These are phyloP conservation scores for Selenia dentaria DNA, from an alignment of 2,888 invertebrate species.

Conservation along the genomic window DNA sequence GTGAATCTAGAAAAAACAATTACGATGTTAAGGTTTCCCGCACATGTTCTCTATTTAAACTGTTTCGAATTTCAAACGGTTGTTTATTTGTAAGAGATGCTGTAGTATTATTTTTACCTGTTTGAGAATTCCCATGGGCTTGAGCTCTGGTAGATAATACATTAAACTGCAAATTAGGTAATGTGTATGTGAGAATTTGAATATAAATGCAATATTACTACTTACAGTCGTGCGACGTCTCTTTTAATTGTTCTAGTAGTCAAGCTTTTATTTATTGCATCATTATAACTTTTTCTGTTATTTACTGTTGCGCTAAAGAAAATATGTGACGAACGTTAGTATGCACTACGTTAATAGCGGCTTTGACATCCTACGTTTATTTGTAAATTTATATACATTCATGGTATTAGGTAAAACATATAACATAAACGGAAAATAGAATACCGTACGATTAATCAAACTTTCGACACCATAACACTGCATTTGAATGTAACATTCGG, in stretches of 20 bases:
- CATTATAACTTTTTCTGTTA: conserved; percentile 24
- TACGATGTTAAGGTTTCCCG: conserved; percentile 22
- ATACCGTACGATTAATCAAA: conserved; percentile 62
- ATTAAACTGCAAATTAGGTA: conserved; percentile 77
- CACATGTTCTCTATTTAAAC: conserved; percentile 44
- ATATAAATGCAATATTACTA: conserved; percentile 28
- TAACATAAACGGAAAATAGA: conserved; percentile 48
- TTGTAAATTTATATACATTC: conserved; percentile 51
- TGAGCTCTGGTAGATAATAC: conserved; percentile 59
- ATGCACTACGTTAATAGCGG: conserved; percentile 33
- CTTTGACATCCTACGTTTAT: no score
- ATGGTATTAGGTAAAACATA: conserved; percentile 44
- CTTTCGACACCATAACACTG: conserved; percentile 54
- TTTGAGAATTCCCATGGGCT: conserved; percentile 66
- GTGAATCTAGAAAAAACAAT: conserved; percentile 26
- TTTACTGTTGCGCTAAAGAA: conserved; percentile 28
- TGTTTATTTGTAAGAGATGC: conserved; percentile 58
- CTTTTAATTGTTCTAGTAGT: conserved; percentile 49
- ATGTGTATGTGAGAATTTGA: conserved; percentile 73
- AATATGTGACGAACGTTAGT: conserved; percentile 43
- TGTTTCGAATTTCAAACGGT: conserved; percentile 50
- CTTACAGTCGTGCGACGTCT: conserved; percentile 42
- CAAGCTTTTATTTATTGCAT: conserved; percentile 43
- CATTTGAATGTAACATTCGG: conserved; percentile 56
- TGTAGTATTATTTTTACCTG: conserved; percentile 42